Conservation (phyloP, 2,888 invertebrate genomes). For the Athalia cordata region DNA sequence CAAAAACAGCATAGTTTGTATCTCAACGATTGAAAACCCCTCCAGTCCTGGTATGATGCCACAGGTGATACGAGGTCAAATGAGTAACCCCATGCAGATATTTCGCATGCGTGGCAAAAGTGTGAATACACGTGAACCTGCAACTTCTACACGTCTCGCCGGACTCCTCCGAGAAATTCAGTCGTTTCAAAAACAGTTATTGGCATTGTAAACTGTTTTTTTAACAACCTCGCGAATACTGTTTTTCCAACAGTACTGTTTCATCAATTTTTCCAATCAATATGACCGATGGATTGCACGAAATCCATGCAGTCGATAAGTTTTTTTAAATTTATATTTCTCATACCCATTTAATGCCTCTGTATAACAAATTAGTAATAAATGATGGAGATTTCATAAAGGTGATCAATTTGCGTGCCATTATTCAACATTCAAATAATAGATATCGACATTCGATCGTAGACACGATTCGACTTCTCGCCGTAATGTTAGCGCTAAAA, state of each 20-base stretch:
- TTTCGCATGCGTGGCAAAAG: slow-evolving; percentile 41
- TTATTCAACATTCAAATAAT: no score
- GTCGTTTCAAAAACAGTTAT: slow-evolving; percentile 65
- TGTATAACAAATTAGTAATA: no score
- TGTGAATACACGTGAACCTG: slow-evolving; percentile 53
- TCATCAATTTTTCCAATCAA: neutral
- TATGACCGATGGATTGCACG: neutral
- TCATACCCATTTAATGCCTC: no score
- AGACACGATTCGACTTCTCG: no score
- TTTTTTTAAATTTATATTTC: no score
- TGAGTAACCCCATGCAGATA: slow-evolving; percentile 46
- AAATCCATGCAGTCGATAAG: no score
- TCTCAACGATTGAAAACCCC: slow-evolving; percentile 55
- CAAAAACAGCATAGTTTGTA: slow-evolving; percentile 66
- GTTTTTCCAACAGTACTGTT: neutral
- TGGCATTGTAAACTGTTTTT: slow-evolving; percentile 7
- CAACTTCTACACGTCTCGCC: slow-evolving; percentile 61
- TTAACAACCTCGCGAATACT: neutral
- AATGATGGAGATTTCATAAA: no score
- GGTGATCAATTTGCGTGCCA: no score
- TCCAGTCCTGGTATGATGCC: slow-evolving; percentile 42
- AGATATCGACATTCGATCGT: no score
- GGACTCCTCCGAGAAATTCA: slow-evolving; percentile 67
- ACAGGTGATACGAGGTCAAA: slow-evolving; percentile 5
- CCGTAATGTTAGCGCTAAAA: no score